Conservation (phyloP, 2,113 vertebrate species). For the Ranitomeya variabilis region DNA sequence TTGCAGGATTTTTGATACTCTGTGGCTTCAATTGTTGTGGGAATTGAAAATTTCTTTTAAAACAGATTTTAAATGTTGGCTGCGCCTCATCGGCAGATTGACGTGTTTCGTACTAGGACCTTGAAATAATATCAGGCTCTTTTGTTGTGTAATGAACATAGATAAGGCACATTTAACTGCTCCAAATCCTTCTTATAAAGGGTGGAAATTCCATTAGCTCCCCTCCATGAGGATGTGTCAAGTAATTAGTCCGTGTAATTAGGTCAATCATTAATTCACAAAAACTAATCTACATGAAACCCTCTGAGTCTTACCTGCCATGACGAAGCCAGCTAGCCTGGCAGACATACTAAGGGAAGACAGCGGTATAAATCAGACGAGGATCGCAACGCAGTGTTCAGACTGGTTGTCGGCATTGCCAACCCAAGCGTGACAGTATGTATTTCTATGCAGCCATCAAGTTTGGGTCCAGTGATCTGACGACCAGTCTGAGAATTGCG, state of each 20-base stretch:
- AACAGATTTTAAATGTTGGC: slow-evolving; percentile 62
- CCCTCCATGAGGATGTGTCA: neutral
- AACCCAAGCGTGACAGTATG: too few species aligned
- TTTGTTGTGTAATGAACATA: slow-evolving; percentile 2
- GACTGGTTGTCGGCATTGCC: too few species aligned
- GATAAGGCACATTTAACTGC: slow-evolving; percentile 29
- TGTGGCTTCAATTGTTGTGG: slow-evolving; percentile 66
- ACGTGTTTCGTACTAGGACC: slow-evolving; percentile 29
- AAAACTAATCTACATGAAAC: slow-evolving; percentile 5
- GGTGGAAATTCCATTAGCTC: slow-evolving; percentile 41
- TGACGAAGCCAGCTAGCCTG: neutral
- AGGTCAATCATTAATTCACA: slow-evolving; percentile 43
- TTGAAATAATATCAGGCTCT: slow-evolving; percentile 20
- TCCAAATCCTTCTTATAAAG: neutral
- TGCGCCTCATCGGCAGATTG: slow-evolving; percentile 58
- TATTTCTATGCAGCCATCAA: too few species aligned
- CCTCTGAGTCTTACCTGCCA: slow-evolving; percentile 11
- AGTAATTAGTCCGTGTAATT: slow-evolving; percentile 49
- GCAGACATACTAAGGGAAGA: neutral
- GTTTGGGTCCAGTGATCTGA: too few species aligned
- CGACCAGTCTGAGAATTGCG: too few species aligned
- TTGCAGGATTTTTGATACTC: slow-evolving; percentile 70
- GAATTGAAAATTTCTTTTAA: slow-evolving; percentile 66
- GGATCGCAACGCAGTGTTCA: too few species aligned
- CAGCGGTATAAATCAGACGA: too few species aligned